These are phyloP conservation scores for Meteorus cinctellus DNA, from an alignment of 2,888 invertebrate species.

Conservation along the genomic window DNA sequence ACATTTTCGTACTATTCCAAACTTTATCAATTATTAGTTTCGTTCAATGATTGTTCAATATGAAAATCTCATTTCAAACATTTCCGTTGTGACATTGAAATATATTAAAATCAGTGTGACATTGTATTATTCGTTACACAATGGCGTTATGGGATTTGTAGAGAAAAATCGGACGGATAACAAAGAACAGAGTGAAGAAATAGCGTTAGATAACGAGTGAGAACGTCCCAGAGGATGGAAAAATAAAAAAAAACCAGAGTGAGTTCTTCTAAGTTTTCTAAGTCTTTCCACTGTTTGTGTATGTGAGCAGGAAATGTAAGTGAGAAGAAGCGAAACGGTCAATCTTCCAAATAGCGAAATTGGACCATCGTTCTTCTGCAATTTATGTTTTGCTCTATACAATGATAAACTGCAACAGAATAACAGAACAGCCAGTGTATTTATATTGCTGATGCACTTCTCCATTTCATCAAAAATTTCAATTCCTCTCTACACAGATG, in stretches of 20 bases:
- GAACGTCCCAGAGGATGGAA: conserved; percentile 16
- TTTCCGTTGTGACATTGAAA: background rate
- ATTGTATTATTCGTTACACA: background rate
- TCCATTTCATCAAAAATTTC: background rate
- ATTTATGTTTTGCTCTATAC: conserved; percentile 35
- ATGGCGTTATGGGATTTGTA: conserved; percentile 31
- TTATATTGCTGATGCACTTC: conserved; percentile 13
- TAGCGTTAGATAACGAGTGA: conserved; percentile 36
- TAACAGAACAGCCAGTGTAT: background rate
- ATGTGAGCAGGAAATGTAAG: conserved; percentile 18
- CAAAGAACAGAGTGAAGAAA: conserved; percentile 10
- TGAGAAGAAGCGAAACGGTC: conserved; percentile 25
- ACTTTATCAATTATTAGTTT: background rate
- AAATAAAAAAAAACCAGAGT: conserved; percentile 25
- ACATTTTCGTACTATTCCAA: background rate
- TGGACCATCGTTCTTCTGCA: conserved; percentile 40
- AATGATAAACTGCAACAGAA: conserved; percentile 2
- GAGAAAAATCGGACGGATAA: conserved; percentile 38
- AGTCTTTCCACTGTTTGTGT: conserved; percentile 26
- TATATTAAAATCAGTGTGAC: background rate
- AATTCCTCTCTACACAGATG: too few relatives aligned
- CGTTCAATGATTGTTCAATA: background rate
- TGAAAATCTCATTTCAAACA: background rate
- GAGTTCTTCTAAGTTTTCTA: conserved; percentile 13
- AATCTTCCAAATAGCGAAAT: conserved; percentile 39